Evolutionary conservation across 2,797 vertebrate genomes (phyloP), one percentile per base, ranked within the genome.

Genomic region (Hafferia zeledoni): DNA sequence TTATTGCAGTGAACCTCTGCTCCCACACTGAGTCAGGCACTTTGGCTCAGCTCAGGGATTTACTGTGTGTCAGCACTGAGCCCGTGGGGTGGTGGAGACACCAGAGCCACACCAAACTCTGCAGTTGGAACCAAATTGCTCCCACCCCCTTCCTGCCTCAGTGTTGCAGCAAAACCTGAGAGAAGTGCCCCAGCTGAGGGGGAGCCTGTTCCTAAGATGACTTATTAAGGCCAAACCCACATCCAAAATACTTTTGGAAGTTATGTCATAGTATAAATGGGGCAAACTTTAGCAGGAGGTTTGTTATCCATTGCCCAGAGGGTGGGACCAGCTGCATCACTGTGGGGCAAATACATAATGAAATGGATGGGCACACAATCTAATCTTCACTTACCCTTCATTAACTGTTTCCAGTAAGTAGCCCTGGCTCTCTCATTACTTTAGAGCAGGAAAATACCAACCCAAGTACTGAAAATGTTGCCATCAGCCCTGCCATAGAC

Each of bases 21-120:
- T 97, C 90, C 80, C 94, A 91, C 85, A 60, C 55, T 43, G 79
- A 22, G 67, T 85, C 65, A 83, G 90, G 92, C 53, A 64, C 92
- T 95, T 97, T 56, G 92, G 80, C 89, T 89, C 78, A 57, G 82
- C 85, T 89, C 80, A 70, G 83, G 47, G 37, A 39, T 91, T 96
- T 74, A 50, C 93, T 53, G 18, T n/a, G 17, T 68, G 14, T 87
- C 80, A 83, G 93, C 94, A 88, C 46, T 2, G 35, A 49, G 41
- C 86, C 95, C 89, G 95, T 53, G 70, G 79, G 65, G 95, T 91
- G 68, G 65, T 87, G 91, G 67, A 90, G 91, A 78, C 43, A 24
- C 28, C 65, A 81, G 46, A 69, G 59, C 87, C 88, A 65, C 65
- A 61, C 59, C 93, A 90, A 56, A 81, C 80, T 93, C 39, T 78